These are phyloP conservation scores for Hedya salicella DNA, from an alignment of 2,888 invertebrate genomes.

Conservation along the genomic window DNA sequence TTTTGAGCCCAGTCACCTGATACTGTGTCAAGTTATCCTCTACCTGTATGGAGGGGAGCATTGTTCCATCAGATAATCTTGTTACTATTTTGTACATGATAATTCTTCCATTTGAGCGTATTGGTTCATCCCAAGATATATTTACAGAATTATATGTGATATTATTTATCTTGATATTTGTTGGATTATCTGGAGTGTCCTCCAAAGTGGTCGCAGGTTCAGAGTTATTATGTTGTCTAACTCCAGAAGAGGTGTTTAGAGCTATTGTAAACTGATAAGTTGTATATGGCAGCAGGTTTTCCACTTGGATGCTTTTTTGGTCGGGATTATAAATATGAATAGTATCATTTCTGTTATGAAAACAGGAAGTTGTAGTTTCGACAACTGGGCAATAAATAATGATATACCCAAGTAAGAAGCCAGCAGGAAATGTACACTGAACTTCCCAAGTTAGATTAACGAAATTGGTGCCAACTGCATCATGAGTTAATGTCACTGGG, in stretches of 20 bases:
- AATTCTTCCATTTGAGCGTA: slow-evolving; percentile 89
- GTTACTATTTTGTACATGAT: slow-evolving; percentile 86
- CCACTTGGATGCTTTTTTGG: slow-evolving; percentile 84
- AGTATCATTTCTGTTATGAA: slow-evolving; percentile 67
- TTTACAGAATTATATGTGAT: slow-evolving; percentile 87
- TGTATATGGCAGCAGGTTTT: slow-evolving; percentile 88
- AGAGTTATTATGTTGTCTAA: slow-evolving; percentile 79
- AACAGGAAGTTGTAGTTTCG: slow-evolving; percentile 83
- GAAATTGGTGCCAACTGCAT: slow-evolving; percentile 69
- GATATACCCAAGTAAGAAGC: slow-evolving; percentile 89
- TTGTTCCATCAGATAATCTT: slow-evolving; percentile 4
- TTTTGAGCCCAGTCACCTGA: slow-evolving; percentile 67
- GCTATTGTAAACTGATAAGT: slow-evolving; percentile 89
- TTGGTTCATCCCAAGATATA: slow-evolving; percentile 89
- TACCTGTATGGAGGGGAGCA: background rate
- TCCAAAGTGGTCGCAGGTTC: slow-evolving; percentile 88
- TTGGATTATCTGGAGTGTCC: slow-evolving; percentile 86
- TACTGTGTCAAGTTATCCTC: slow-evolving; percentile 17
- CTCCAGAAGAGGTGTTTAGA: slow-evolving; percentile 80
- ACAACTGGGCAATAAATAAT: slow-evolving; percentile 90
- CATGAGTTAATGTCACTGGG: slow-evolving; percentile 68
- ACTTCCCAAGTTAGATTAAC: slow-evolving; percentile 89
- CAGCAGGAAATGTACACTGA: slow-evolving; percentile 90
- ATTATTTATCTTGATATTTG: slow-evolving; percentile 83
- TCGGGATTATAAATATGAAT: slow-evolving; percentile 74